Conservation (phyloP, 2,113 vertebrate genomes). For the Plestiodon gilberti region DNA sequence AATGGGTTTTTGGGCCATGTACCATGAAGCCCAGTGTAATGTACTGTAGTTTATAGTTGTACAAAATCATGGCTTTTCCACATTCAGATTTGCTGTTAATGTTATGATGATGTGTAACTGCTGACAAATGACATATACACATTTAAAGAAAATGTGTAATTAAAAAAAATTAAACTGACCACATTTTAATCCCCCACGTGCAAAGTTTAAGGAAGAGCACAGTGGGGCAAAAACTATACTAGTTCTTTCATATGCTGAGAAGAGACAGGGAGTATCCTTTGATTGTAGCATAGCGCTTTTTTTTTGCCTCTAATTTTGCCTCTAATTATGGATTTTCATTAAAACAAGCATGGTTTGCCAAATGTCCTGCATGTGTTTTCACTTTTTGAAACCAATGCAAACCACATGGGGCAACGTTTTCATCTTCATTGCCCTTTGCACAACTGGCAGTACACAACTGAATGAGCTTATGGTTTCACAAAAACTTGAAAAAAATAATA, state of each 20-base stretch:
- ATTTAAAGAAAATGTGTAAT: slow-evolving; percentile 13
- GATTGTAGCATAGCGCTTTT: slow-evolving; percentile 31
- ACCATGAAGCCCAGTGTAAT: slow-evolving; percentile 54
- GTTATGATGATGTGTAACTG: slow-evolving; percentile 60
- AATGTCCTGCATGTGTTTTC: slow-evolving; percentile 54
- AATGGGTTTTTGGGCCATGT: slow-evolving; percentile 17
- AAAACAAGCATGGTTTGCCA: slow-evolving; percentile 51
- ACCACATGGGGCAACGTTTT: slow-evolving; percentile 32
- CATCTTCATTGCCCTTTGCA: slow-evolving; percentile 32
- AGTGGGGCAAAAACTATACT: slow-evolving; percentile 5
- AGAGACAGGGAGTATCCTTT: slow-evolving; percentile 30
- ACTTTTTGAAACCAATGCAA: slow-evolving; percentile 63
- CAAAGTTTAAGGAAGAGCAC: slow-evolving; percentile 28
- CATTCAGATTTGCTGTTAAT: slow-evolving; percentile 50
- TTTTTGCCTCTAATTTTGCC: slow-evolving; percentile 36
- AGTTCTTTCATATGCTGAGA: neutral
- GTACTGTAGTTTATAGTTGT: slow-evolving; percentile 56
- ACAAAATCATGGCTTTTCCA: slow-evolving; percentile 49
- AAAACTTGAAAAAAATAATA: neutral
- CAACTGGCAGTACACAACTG: neutral
- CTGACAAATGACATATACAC: slow-evolving; percentile 58
- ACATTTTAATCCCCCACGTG: neutral
- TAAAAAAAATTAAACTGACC: slow-evolving; percentile 12
- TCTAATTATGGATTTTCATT: slow-evolving; percentile 66
- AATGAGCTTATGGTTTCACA: neutral